Evolutionary conservation across 2,113 vertebrate genomes (phyloP).

Genomic region (Salvator merianae): DNA sequence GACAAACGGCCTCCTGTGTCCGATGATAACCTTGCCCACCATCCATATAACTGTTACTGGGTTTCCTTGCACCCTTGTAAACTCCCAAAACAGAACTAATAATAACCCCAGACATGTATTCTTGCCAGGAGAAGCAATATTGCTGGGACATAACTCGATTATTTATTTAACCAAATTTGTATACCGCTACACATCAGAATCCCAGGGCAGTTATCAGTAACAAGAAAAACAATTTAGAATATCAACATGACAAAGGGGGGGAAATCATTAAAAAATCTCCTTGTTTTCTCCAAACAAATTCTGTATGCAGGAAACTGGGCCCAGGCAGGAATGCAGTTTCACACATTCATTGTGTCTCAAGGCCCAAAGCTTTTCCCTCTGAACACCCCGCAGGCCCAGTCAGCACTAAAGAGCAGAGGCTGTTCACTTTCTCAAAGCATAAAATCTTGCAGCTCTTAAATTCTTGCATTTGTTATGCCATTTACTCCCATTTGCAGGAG

Average conservation of each 20-base stretch:
- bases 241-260: too few relatives aligned
- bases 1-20: too few relatives aligned
- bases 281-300: not conserved
- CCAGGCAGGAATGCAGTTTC: not conserved
- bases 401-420: not conserved
- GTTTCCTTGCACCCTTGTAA: slow-evolving; percentile 30
- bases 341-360: not conserved
- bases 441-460: not conserved
- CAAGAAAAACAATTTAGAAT: too few relatives aligned
- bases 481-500: not conserved
- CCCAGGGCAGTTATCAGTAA: too few relatives aligned
- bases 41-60: not conserved
- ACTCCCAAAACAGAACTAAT: slow-evolving; percentile 43
- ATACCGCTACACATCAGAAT: not conserved
- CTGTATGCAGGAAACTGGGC: not conserved
- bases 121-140: not conserved
- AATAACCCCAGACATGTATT: slow-evolving; percentile 22
- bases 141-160: not conserved
- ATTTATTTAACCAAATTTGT: slow-evolving; percentile 32
- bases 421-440: not conserved
- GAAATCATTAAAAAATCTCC: too few relatives aligned
- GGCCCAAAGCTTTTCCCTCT: not conserved
- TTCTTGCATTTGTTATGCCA: not conserved
- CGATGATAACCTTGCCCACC: not conserved
- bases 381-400: not conserved